Conservation (phyloP, 2,113 vertebrate species). For the Pongo pygmaeus region DNA sequence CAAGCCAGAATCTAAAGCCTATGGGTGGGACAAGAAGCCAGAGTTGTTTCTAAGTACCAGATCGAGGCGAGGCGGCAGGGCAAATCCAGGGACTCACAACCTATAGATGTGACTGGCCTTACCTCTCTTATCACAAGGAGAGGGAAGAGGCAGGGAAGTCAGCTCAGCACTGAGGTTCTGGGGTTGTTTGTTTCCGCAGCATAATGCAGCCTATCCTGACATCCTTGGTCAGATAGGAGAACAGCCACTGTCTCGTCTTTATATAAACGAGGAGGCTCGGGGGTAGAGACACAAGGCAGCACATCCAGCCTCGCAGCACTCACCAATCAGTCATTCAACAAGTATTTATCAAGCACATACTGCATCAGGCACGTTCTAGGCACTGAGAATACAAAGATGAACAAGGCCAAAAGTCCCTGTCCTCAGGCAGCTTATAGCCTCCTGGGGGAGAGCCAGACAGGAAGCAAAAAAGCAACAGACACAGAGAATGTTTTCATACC, state of each 20-base stretch:
- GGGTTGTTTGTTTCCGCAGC: neutral
- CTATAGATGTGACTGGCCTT: neutral
- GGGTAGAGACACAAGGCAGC: neutral
- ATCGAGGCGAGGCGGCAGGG: neutral
- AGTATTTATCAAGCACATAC: too few species aligned
- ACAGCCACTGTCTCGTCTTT: neutral
- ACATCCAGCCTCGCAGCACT: accelerated
- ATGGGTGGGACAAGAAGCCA: neutral
- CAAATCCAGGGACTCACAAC: neutral
- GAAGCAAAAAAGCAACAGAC: neutral
- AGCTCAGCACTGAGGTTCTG: neutral
- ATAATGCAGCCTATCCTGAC: neutral
- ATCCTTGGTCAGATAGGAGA: neutral
- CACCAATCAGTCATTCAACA: neutral
- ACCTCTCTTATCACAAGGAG: neutral
- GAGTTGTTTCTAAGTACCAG: neutral
- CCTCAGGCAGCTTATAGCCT: neutral
- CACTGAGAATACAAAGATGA: neutral
- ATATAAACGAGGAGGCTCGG: accelerated
- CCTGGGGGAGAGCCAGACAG: neutral
- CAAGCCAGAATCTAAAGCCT: neutral
- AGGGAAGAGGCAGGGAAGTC: neutral
- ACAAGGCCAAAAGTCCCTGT: neutral
- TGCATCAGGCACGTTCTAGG: neutral
- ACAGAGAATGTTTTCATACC: neutral